phyloP scores from a whole-genome alignment of 2,797 vertebrate species.

The Eulemur mongoz region DNA sequence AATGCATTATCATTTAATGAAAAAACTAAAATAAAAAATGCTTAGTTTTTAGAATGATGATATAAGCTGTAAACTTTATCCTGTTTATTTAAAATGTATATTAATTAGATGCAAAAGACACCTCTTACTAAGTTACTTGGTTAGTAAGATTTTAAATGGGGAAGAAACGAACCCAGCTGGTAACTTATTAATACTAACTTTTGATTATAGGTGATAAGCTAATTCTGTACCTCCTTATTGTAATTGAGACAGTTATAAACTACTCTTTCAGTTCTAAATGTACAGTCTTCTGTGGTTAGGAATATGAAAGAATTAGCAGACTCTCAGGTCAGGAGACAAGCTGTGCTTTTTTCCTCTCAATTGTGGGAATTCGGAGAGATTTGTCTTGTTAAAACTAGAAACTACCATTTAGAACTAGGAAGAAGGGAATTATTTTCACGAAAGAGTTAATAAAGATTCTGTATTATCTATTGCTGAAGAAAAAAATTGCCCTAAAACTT shows the following conservation, averaged over 20 bases:
- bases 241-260: not conserved
- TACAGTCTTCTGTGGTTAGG: not conserved
- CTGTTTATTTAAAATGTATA: slow-evolving; percentile 19
- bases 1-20: slow-evolving; percentile 1
- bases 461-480: not conserved
- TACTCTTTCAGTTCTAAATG: not conserved
- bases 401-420: not conserved
- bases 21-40: not conserved
- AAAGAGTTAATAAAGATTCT: slow-evolving; percentile 9
- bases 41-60: not conserved
- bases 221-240: slow-evolving; percentile 3
- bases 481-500: not conserved
- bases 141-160: not conserved
- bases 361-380: slow-evolving; percentile 17
- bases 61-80: not conserved
- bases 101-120: not conserved
- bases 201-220: not conserved
- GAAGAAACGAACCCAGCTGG: not conserved
- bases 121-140: not conserved
- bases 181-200: not conserved
- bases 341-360: not conserved
- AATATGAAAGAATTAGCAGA: not conserved
- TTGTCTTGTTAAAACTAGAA: not conserved
- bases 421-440: not conserved
- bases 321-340: not conserved